These are phyloP conservation scores for Rhaphigaster nebulosa DNA, from an alignment of 2,888 invertebrate species.

Conservation along the genomic window DNA sequence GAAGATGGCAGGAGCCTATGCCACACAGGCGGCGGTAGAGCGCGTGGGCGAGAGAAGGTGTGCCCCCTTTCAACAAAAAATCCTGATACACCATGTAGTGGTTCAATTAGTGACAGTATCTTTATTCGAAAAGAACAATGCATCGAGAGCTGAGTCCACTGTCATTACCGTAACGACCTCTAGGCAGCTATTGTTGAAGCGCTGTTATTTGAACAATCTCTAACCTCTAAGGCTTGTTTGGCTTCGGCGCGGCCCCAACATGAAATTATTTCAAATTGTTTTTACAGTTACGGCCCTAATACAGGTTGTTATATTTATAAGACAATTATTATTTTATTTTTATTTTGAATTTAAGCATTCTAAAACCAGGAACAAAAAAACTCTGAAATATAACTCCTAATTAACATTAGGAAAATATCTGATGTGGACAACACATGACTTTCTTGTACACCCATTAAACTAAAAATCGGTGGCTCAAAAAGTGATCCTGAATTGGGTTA, in stretches of 20 bases:
- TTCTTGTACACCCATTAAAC: no score
- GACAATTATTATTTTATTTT: no score
- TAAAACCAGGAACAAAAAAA: no score
- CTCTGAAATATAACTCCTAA: no score
- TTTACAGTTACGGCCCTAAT: no score
- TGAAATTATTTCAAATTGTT: not conserved
- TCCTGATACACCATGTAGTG: not conserved
- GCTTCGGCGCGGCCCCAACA: not conserved
- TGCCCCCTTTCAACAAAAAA: not conserved
- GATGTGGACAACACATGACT: no score
- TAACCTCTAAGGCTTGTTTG: not conserved
- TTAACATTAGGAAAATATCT: no score
- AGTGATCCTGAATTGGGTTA: no score
- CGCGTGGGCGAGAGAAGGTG: not conserved
- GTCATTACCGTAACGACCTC: not conserved
- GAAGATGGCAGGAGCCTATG: not conserved
- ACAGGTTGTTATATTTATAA: no score
- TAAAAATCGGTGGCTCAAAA: no score
- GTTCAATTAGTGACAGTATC: constrained; percentile 18
- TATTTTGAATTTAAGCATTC: no score
- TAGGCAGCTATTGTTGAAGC: not conserved
- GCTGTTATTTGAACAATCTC: constrained; percentile 3
- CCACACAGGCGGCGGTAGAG: not conserved
- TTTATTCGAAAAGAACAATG: constrained; percentile 17
- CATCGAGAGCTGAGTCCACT: not conserved